phyloP scores from a whole-genome alignment of 2,888 invertebrate genomes.

The Heteromurus nitidus region DNA sequence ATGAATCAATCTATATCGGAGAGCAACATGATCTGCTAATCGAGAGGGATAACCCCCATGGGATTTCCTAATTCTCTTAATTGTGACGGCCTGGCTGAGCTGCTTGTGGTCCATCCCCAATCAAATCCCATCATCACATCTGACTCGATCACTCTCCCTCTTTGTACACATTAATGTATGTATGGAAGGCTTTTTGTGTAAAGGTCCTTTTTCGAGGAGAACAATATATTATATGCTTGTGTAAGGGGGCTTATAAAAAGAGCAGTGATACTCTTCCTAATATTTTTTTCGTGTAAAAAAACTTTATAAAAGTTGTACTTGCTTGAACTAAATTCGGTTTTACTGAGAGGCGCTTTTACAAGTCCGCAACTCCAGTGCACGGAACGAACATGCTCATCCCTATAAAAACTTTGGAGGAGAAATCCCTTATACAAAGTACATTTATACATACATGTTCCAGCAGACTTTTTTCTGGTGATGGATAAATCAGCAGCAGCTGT shows the following conservation, averaged over 20 bases:
- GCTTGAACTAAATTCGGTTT: no score
- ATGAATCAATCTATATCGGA: slow-evolving; percentile 54
- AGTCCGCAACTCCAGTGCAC: no score
- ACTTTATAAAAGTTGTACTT: no score
- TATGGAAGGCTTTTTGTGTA: no score
- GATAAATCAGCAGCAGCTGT: slow-evolving; percentile 60
- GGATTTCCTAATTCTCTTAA: slow-evolving; percentile 73
- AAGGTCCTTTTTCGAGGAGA: no score
- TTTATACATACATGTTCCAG: slow-evolving; percentile 3
- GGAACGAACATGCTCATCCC: no score
- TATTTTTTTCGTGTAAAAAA: no score
- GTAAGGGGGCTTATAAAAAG: no score
- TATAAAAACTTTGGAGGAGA: not conserved
- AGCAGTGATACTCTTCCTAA: no score
- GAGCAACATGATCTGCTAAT: slow-evolving; percentile 73
- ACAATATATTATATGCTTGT: no score
- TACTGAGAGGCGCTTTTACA: no score
- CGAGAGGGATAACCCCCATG: slow-evolving; percentile 73
- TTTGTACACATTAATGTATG: not conserved
- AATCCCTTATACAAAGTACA: no score
- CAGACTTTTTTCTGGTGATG: not conserved
- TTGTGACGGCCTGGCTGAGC: slow-evolving; percentile 70
- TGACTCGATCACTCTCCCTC: slow-evolving; percentile 25
- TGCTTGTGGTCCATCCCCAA: slow-evolving; percentile 65
- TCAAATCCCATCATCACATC: slow-evolving; percentile 63